Evolutionary conservation across 2,113 vertebrate species (phyloP).

Genomic region (Apodemus speciosus): DNA sequence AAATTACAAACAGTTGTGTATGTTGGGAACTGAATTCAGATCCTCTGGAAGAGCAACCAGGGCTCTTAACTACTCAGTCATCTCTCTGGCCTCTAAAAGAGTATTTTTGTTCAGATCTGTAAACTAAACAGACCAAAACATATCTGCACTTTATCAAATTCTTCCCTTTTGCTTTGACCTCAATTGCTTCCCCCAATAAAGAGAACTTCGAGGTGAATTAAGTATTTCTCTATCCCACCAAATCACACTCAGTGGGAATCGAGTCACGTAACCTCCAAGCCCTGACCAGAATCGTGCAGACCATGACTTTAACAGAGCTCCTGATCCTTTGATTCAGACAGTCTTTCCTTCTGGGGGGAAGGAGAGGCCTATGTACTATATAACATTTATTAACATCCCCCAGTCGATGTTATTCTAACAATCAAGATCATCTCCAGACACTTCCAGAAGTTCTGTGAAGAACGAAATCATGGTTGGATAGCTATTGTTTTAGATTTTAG

Average conservation of each 20-base stretch:
- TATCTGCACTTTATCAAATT: constrained; percentile 19
- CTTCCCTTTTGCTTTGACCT: constrained; percentile 53
- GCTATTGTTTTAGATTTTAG: constrained; percentile 47
- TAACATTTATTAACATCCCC: background rate
- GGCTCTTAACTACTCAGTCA: background rate
- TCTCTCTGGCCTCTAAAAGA: background rate
- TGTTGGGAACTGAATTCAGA: background rate
- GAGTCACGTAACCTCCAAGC: background rate
- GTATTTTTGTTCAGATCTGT: constrained; percentile 28
- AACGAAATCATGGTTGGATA: background rate
- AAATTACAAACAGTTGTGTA: background rate
- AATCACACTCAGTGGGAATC: background rate
- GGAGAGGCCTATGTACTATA: background rate
- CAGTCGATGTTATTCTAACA: constrained; percentile 13
- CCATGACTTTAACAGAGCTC: background rate
- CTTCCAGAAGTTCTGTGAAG: constrained; percentile 18
- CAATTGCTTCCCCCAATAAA: background rate
- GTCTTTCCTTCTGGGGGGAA: background rate
- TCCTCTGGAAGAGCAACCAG: background rate
- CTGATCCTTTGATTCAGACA: background rate
- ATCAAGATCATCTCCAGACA: constrained; percentile 32
- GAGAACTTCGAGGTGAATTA: constrained; percentile 15
- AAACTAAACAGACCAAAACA: constrained; percentile 34
- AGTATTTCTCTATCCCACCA: constrained; percentile 11
- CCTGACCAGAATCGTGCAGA: constrained; percentile 47